Conservation (phyloP, 2,113 vertebrate species). For the Sardina pilchardus region DNA sequence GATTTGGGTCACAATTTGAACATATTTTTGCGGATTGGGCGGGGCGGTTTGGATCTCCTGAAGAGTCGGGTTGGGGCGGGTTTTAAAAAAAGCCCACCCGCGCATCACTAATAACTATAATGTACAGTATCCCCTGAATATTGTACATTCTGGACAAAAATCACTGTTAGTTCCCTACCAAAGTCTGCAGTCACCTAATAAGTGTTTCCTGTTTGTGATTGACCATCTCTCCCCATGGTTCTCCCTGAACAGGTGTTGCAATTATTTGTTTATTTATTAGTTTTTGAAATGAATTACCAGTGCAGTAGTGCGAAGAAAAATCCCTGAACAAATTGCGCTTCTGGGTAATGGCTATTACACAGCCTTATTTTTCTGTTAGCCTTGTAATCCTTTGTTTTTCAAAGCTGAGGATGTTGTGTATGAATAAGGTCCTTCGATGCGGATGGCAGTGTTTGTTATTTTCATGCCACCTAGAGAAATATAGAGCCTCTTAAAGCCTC, state of each 20-base stretch:
- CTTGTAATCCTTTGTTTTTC: too few relatives aligned
- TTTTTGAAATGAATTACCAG: background rate
- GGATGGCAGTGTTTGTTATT: background rate
- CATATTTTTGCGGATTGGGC: too few relatives aligned
- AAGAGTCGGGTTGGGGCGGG: too few relatives aligned
- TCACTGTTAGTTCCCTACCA: background rate
- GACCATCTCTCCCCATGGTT: background rate
- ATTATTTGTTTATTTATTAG: background rate
- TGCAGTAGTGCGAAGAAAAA: conserved; percentile 33
- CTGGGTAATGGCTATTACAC: background rate
- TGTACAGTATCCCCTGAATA: too few relatives aligned
- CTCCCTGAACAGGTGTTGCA: background rate
- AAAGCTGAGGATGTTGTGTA: background rate
- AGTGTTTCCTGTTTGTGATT: background rate
- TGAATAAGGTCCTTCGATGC: background rate
- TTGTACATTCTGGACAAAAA: background rate
- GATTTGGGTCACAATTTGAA: too few relatives aligned
- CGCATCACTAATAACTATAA: too few relatives aligned
- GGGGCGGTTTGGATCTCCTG: too few relatives aligned
- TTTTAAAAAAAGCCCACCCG: too few relatives aligned
- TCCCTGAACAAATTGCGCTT: conserved; percentile 42
- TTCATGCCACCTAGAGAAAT: background rate
- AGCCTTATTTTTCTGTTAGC: background rate
- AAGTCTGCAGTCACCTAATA: background rate
- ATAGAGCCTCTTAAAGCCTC: background rate